Conservation (phyloP, 2,888 invertebrate species). For the Lasioglossum oenotherae region DNA sequence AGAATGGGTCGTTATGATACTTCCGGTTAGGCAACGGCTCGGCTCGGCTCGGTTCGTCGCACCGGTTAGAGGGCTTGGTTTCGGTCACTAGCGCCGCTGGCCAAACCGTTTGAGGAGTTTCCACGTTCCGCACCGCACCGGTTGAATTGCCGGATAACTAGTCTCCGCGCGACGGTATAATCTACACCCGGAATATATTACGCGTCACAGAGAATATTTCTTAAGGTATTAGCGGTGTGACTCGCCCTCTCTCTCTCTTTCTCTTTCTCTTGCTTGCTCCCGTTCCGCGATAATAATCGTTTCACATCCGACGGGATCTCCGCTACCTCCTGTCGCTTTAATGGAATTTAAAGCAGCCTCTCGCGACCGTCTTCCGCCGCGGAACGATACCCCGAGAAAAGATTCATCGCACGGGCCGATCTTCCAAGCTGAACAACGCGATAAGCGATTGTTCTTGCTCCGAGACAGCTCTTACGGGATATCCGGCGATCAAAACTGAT, state of each 20-base stretch:
- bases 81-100: conserved; percentile 13
- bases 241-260: conserved; percentile 1
- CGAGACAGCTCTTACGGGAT: background rate
- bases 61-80: conserved; percentile 46
- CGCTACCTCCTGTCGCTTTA: conserved; percentile 26
- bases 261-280: background rate
- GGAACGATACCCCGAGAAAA: conserved; percentile 6
- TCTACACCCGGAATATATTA: conserved; percentile 47
- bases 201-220: conserved; percentile 52
- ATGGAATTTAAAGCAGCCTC: conserved; percentile 47
- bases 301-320: conserved; percentile 41
- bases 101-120: conserved; percentile 63
- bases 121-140: conserved; percentile 18
- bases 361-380: background rate
- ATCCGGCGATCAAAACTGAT: background rate
- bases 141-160: conserved; percentile 59
- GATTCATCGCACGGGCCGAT: conserved; percentile 15
- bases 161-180: conserved; percentile 24
- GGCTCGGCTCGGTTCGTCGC: conserved; percentile 29
- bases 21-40: conserved; percentile 51
- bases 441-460: background rate
- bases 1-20: conserved; percentile 66
- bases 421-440: background rate
- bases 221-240: conserved; percentile 52
- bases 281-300: conserved; percentile 58